phyloP scores from a whole-genome alignment of 2,888 invertebrate species.

The Orthosia gothica region DNA sequence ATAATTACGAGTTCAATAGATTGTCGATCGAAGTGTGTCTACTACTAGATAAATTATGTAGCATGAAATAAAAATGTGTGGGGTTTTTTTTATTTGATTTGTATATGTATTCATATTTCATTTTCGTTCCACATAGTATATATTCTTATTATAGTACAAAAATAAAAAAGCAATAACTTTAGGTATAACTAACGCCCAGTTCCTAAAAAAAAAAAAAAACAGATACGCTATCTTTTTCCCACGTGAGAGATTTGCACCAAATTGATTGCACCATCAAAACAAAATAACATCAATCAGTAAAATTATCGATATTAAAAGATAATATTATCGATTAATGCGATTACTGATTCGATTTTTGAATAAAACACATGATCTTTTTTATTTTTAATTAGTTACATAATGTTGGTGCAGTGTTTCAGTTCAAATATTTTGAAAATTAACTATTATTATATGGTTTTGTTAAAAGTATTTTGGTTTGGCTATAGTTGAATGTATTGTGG shows the following conservation, averaged over 20 bases:
- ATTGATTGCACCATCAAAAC: conserved; percentile 28
- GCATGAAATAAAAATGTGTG: no score
- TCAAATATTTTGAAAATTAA: conserved; percentile 3
- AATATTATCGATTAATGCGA: conserved; percentile 33
- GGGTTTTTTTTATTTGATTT: no score
- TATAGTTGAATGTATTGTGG: conserved; percentile 3
- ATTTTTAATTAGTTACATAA: conserved; percentile 46
- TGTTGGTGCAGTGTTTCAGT: conserved; percentile 17
- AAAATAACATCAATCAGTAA: neutral
- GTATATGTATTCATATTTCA: no score
- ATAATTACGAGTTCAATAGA: no score
- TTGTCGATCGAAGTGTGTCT: no score
- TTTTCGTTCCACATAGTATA: no score
- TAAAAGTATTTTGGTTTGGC: neutral
- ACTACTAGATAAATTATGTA: no score
- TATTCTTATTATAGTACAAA: no score
- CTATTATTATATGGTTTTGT: neutral
- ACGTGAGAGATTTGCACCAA: conserved; percentile 24
- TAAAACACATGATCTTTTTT: conserved; percentile 33
- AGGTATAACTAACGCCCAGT: neutral
- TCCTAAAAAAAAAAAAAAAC: conserved; percentile 24
- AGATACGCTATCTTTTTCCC: conserved; percentile 36
- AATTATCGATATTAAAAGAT: conserved; percentile 44
- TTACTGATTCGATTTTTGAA: conserved; percentile 36
- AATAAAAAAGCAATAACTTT: neutral